Conservation (phyloP, 2,888 invertebrate species). For the Lymantria dispar region DNA sequence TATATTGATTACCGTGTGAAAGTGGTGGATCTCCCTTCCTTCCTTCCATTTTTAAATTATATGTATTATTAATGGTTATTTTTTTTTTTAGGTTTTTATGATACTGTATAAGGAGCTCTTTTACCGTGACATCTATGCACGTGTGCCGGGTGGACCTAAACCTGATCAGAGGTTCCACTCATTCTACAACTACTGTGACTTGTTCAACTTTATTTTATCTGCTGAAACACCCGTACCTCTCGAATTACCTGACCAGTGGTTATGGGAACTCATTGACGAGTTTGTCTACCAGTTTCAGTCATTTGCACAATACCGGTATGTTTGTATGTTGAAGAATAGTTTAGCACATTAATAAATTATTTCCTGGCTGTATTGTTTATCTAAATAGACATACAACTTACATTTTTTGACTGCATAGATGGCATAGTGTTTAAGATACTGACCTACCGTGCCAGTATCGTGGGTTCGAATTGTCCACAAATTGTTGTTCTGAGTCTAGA, state of each 20-base stretch:
- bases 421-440: too few species aligned
- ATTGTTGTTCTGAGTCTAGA: too few species aligned
- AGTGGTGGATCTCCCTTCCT: too few species aligned
- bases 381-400: too few species aligned
- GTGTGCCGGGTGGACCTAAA: conserved; percentile 93
- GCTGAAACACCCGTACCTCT: conserved; percentile 93
- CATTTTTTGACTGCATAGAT: too few species aligned
- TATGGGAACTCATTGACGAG: conserved; percentile 99
- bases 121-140: conserved; percentile 98
- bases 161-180: conserved; percentile 96
- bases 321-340: conserved; percentile 55
- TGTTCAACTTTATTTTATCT: conserved; percentile 97
- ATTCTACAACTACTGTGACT: conserved; percentile 98
- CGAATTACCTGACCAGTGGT: conserved; percentile 98
- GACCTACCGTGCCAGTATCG: too few species aligned
- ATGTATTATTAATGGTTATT: too few species aligned
- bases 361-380: too few species aligned
- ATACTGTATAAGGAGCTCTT: conserved; percentile 98
- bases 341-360: background rate
- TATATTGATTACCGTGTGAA: too few species aligned
- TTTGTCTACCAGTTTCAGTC: conserved; percentile 99
- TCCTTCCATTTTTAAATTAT: too few species aligned
- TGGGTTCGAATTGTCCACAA: too few species aligned
- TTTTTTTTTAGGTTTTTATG: conserved; percentile 88
- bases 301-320: conserved; percentile 90